Base-by-base conservation (phyloP, 2,797 vertebrate species). In the Ictinia mississippiensis region DNA sequence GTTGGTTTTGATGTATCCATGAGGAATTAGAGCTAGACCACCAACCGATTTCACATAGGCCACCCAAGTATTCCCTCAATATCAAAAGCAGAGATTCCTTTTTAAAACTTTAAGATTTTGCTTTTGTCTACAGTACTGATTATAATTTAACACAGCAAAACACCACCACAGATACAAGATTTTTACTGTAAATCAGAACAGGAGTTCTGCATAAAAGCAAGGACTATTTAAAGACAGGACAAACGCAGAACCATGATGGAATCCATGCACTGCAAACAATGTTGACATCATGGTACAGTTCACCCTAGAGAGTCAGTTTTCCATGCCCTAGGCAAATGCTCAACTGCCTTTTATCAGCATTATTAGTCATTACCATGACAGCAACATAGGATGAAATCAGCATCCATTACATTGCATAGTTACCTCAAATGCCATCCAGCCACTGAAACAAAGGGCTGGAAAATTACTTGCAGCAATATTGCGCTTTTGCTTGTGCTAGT, bases 381-480 rank as follows among this genome's bases (percentile, higher is more conserved):
- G 94, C 87, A 96, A 92, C 94, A 97, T 71, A 80, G 95, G 80
- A 86, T 91, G 90, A 91, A 98, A 96, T 93, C 94, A 94, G 93
- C 81, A 89, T 96, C 94, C 2, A 1, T 97, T 97, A 96, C 91
- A 94, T 26, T 11, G 47, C 88, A 47, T 0, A 78, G 92, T 88
- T 96, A 95, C 95, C 94, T 94, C 92, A 93, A 97, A 97, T 97
- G 96, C 74, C 94, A 95, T 71, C 94, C 93, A 95, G 90, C 29
- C 73, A 62, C 82, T 86, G 88, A 90, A 97, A 96, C 73, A 75
- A 45, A 93, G 33, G 77, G 79, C 82, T 96, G 97, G 95, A 97
- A 98, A 97, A 97, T 97, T 90, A 93, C 97, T 96, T 22, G 87
- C 89, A 97, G 94, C 95, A 84, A 96, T 93, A 95, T 68, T 87